Percentiles rank a stretch among this genome's conserved stretches.
phyloP scores from a whole-genome alignment of 1,140 invertebrate genomes.

The Atopsyche davidsoni region DNA sequence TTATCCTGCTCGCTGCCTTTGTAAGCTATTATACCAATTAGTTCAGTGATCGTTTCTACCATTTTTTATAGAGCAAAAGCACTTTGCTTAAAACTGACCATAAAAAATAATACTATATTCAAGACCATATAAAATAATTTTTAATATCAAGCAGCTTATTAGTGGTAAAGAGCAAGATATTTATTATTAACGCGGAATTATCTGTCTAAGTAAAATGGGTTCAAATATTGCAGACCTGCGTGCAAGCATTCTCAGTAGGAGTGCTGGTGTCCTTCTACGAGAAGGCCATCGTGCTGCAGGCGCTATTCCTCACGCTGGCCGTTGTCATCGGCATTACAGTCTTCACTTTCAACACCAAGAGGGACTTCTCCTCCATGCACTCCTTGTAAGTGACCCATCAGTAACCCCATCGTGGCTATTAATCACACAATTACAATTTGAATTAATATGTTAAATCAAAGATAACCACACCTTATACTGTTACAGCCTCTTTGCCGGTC shows the following conservation, averaged over 20 bases:
- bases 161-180: too few relatives aligned
- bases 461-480: slow-evolving; percentile 28
- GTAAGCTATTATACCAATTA: slow-evolving; percentile 52
- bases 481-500: slow-evolving; percentile 63
- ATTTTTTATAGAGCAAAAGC: too few relatives aligned
- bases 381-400: slow-evolving; percentile 67
- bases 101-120: too few relatives aligned
- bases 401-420: too few relatives aligned
- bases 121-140: too few relatives aligned
- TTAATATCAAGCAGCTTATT: too few relatives aligned
- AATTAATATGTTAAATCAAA: too few relatives aligned
- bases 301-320: slow-evolving; percentile 64
- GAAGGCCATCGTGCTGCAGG: slow-evolving; percentile 64
- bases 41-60: too few relatives aligned
- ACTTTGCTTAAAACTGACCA: too few relatives aligned
- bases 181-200: too few relatives aligned
- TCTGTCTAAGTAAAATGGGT: too few relatives aligned
- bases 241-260: slow-evolving; percentile 67
- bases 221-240: slow-evolving; percentile 65
- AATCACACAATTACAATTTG: too few relatives aligned
- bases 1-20: slow-evolving; percentile 61
- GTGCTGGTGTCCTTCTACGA: slow-evolving; percentile 71
- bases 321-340: slow-evolving; percentile 65
- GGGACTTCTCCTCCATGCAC: slow-evolving; percentile 70
- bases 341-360: slow-evolving; percentile 77